These are phyloP conservation scores for Pseudomugil gertrudae DNA, from an alignment of 2,797 vertebrate genomes.

Conservation along the genomic window DNA sequence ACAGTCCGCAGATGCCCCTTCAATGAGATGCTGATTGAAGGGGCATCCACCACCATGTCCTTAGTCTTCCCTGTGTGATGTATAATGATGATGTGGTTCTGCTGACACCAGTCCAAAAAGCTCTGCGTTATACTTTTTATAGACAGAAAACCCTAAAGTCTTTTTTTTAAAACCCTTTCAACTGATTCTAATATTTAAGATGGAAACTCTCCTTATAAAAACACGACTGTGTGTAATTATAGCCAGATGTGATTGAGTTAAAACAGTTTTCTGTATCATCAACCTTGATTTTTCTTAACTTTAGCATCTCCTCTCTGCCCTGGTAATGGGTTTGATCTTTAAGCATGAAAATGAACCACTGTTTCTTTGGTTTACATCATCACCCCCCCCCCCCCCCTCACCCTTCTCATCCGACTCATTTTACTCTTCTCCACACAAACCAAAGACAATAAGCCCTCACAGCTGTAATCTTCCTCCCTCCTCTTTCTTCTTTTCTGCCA, in stretches of 20 bases:
- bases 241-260: neutral
- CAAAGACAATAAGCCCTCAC: slow-evolving; percentile 1
- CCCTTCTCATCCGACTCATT: slow-evolving; percentile 32
- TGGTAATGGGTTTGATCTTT: slow-evolving; percentile 42
- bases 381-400: slow-evolving; percentile 12
- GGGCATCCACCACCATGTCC: no score
- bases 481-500: slow-evolving; percentile 4
- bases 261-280: neutral
- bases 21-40: no score
- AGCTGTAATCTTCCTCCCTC: slow-evolving; percentile 13
- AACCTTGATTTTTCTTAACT: neutral
- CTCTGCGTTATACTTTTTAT: no score
- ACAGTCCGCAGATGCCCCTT: no score
- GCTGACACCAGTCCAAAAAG: no score
- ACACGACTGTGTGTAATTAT: neutral
- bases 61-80: no score
- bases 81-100: no score
- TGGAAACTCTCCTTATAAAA: neutral
- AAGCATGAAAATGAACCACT: slow-evolving; percentile 32
- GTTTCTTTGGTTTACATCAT: slow-evolving; percentile 59
- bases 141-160: no score
- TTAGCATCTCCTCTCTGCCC: slow-evolving; percentile 25
- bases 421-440: slow-evolving; percentile 45
- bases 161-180: no score
- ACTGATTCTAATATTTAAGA: neutral